These are phyloP conservation scores for Cheiracanthium punctorium DNA, from an alignment of 2,888 invertebrate species.

Conservation along the genomic window DNA sequence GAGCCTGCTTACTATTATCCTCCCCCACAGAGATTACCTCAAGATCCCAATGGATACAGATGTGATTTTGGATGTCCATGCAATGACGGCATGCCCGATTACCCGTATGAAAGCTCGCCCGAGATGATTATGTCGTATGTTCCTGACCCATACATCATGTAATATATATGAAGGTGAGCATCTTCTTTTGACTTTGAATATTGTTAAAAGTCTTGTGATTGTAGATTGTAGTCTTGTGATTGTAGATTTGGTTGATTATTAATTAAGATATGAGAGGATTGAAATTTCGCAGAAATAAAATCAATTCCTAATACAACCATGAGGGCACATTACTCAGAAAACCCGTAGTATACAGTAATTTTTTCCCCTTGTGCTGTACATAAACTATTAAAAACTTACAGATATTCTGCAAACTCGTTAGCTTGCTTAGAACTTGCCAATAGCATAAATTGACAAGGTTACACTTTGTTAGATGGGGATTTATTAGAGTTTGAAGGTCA, in stretches of 20 bases:
- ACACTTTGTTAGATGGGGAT: too few relatives aligned
- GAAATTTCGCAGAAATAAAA: background rate
- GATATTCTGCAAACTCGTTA: too few relatives aligned
- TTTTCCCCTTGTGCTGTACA: too few relatives aligned
- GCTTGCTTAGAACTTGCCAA: too few relatives aligned
- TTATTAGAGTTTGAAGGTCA: too few relatives aligned
- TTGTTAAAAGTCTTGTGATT: background rate
- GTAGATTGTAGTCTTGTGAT: background rate
- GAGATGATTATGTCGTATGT: conserved; percentile 47
- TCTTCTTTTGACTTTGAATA: background rate
- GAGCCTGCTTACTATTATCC: conserved; percentile 43
- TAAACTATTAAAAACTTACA: too few relatives aligned
- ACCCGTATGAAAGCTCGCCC: conserved; percentile 30
- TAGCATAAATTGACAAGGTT: too few relatives aligned
- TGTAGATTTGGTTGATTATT: background rate
- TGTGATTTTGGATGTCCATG: conserved; percentile 62
- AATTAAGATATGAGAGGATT: background rate
- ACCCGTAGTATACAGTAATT: too few relatives aligned
- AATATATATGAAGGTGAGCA: background rate
- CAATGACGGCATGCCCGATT: conserved; percentile 42
- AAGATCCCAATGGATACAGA: conserved; percentile 10
- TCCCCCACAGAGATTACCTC: conserved; percentile 40
- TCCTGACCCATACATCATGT: conserved; percentile 49
- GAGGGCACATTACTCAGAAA: too few relatives aligned
- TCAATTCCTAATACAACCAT: too few relatives aligned